These are phyloP conservation scores for Nanger granti DNA, from an alignment of 2,113 vertebrate species.

Conservation along the genomic window DNA sequence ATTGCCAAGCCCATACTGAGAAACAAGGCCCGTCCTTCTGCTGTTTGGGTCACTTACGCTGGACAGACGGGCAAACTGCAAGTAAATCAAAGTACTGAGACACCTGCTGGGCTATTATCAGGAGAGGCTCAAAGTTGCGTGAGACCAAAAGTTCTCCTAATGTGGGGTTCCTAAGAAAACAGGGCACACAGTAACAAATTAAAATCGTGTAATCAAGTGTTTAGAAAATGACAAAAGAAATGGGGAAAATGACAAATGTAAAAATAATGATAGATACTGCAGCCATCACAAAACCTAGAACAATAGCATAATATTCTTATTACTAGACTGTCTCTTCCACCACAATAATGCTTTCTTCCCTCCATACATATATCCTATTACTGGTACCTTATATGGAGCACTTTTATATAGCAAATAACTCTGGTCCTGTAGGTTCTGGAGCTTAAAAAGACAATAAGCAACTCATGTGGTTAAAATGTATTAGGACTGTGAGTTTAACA, in stretches of 20 bases:
- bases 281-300: background rate
- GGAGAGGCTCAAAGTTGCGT: background rate
- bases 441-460: background rate
- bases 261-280: background rate
- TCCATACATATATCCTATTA: background rate
- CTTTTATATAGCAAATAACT: background rate
- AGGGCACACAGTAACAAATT: background rate
- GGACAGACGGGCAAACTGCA: background rate
- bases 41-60: background rate
- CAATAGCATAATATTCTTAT: background rate
- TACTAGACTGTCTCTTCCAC: background rate
- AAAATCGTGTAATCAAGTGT: background rate
- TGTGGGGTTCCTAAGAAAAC: background rate
- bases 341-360: background rate
- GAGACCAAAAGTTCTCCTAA: background rate
- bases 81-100: background rate
- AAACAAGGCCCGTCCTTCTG: background rate
- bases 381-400: background rate
- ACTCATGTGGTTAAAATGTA: background rate
- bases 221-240: background rate
- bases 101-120: background rate
- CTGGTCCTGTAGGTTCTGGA: background rate
- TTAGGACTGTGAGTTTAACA: background rate
- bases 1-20: background rate
- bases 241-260: background rate